These are phyloP conservation scores for Lucifuga dentata DNA, from an alignment of 2,113 vertebrate species.

Conservation along the genomic window DNA sequence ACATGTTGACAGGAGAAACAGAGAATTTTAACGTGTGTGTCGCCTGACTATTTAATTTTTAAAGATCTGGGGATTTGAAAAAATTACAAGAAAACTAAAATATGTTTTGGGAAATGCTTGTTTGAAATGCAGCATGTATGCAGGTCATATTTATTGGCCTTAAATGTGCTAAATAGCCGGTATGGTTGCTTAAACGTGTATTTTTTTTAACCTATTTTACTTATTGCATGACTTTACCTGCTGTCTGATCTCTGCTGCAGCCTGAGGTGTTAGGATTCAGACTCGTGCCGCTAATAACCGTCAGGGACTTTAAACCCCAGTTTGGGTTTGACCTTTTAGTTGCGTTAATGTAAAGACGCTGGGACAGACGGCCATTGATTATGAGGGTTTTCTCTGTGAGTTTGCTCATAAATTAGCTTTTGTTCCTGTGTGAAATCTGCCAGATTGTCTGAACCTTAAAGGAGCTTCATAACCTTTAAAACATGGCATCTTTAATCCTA, in stretches of 20 bases:
- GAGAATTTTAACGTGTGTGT: no score
- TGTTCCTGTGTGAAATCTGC: slow-evolving; percentile 24
- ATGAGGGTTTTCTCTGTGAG: slow-evolving; percentile 25
- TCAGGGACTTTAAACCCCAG: slow-evolving; percentile 53
- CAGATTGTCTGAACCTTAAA: slow-evolving; percentile 44
- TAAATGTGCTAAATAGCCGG: no score
- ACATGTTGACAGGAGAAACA: no score
- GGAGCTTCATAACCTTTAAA: slow-evolving; percentile 47
- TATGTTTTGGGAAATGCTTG: no score
- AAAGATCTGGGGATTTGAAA: no score
- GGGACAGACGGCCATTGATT: slow-evolving; percentile 28
- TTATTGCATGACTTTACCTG: slow-evolving; percentile 21
- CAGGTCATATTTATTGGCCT: no score
- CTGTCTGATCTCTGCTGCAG: slow-evolving; percentile 59
- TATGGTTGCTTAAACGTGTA: no score
- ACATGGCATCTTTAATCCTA: slow-evolving; percentile 47
- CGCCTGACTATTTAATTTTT: no score
- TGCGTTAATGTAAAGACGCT: slow-evolving; percentile 50
- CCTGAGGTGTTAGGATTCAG: slow-evolving; percentile 49
- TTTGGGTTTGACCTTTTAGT: slow-evolving; percentile 67
- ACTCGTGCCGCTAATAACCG: slow-evolving; percentile 47
- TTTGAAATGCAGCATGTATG: no score
- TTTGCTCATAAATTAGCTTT: slow-evolving; percentile 55
- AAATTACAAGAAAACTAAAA: no score
- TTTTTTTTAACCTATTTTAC: no score